Evolutionary conservation across 2,113 vertebrate species (phyloP), one percentile per base, ranked within the genome.

Genomic region (Chaetops frenatus): DNA sequence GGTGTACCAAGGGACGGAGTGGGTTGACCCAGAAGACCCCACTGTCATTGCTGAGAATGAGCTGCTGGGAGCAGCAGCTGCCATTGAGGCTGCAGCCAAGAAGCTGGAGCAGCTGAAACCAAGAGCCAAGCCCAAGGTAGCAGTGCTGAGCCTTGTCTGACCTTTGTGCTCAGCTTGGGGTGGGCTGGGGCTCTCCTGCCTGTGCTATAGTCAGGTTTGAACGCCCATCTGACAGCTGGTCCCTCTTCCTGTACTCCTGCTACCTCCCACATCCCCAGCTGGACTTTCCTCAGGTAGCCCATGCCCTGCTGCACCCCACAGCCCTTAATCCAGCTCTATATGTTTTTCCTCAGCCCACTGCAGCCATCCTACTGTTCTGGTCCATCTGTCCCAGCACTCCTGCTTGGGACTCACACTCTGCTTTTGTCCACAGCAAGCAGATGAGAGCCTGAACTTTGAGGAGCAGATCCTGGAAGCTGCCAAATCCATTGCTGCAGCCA

Each of bases 391-490:
- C 56, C 33, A 35, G 21, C 42, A 23, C 23, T 17, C 23, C 12
- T 56, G 28, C 12, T 17, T 64, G 47, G 28, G 36, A 53, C 53
- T 96, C 24, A 86, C 4, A 29, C 11, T 54, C 53, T 9, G 2
- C 76, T 84, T 90, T 87, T 81, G 11, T 25, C 72, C 71, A 5
- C 97, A 99, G 99, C 99, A 99, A 95, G 99, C 99, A 4, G 99
- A 99, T 1, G 99, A 99, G 97, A 99, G 99, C 95, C 97, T 99
- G 94, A 99, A 99, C 98, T 99, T 99, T 12, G 99, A 99, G 97
- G 99, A 99, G 81, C 99, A 99, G 97, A 99, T 99, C 87, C 96
- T 99, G 71, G 99, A 99, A 97, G 99, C 99, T 29, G 99, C 99
- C 78, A 99, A 99, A 94, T 99, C 99, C 64, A 99, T 99, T 21